Evolutionary conservation across 2,888 invertebrate genomes (phyloP).

Genomic region (Clistopyga incitator): DNA sequence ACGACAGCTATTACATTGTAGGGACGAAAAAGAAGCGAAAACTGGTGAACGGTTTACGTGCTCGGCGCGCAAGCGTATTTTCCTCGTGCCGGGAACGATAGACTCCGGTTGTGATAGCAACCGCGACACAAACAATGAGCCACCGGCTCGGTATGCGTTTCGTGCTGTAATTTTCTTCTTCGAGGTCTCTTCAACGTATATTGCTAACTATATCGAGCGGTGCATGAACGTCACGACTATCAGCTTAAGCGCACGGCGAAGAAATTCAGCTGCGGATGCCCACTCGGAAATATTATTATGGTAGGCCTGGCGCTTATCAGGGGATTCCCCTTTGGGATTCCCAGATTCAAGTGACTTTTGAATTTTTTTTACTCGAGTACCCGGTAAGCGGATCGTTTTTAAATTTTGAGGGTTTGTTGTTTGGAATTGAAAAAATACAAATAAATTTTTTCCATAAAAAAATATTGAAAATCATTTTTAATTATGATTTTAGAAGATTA

Average conservation of each 20-base stretch:
- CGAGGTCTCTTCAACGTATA: conserved; percentile 10
- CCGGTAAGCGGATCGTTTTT: no score
- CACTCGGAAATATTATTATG: not conserved
- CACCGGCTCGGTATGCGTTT: conserved; percentile 34
- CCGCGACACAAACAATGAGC: conserved; percentile 66
- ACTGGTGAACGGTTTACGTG: not conserved
- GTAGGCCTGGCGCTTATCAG: no score
- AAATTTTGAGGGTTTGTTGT: no score
- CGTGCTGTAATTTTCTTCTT: conserved; percentile 14
- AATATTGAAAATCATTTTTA: no score
- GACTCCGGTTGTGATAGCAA: conserved; percentile 72
- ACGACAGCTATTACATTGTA: not conserved
- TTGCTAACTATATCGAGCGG: conserved; percentile 31
- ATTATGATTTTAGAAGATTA: no score
- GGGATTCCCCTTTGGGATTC: no score
- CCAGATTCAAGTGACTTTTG: no score
- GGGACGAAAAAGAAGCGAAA: conserved; percentile 15
- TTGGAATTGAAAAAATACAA: no score
- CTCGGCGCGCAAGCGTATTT: conserved; percentile 53
- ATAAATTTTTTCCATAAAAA: no score
- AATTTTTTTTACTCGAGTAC: no score
- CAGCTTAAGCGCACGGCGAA: not conserved
- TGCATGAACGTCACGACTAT: not conserved
- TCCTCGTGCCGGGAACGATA: conserved; percentile 1
- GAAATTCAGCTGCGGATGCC: not conserved